Evolutionary conservation across 2,797 vertebrate genomes (phyloP), one percentile per base, ranked within the genome.

Genomic region (Octomys mimax): DNA sequence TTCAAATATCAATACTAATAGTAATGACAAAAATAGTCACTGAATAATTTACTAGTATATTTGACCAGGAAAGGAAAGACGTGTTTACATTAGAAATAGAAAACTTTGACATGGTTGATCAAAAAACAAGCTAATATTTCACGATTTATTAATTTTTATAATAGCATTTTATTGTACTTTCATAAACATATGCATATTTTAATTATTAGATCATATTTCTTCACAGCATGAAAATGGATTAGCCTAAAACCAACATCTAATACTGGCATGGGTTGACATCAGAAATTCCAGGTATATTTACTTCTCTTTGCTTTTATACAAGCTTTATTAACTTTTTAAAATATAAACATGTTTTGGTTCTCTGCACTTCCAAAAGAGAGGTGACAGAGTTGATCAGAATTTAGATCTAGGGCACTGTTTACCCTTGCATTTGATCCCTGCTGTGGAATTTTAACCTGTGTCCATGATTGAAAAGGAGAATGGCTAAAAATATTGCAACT

Each of bases 261-360:
- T 78, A 31, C 62, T 19, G 33, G 46, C n/a, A 14, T 49, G 36
- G 21, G 49, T 31, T 61, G 24, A 39, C 26, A 39, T 22, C 57
- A 26, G 42, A 57, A 57, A 86, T 16, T 75, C 59, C 66, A 39
- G 5, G 8, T 46, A 19, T 13, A 68, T 66, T 87, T 87, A 52
- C 57, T 95, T 66, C 61, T 24, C 39, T 81, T 92, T 85, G 39
- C 54, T 79, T 94, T 94, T 86, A 82, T 81, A 66, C 24, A 71
- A 33, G 21, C 66, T 92, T 93, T 66, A 61, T 95, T 82, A 84
- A 57, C 57, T 79, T 93, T 66, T 88, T 91, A n/a, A 64, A 66
- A 49, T 89, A 66, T 12, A 54, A 83, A 78, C 77, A 70, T 59
- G 26, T 18, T 73, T 88, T 31, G 66, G 82, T 75, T 93, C 86